These are phyloP conservation scores for Dunckerocampus dactyliophorus DNA, from an alignment of 2,113 vertebrate species.

Conservation along the genomic window DNA sequence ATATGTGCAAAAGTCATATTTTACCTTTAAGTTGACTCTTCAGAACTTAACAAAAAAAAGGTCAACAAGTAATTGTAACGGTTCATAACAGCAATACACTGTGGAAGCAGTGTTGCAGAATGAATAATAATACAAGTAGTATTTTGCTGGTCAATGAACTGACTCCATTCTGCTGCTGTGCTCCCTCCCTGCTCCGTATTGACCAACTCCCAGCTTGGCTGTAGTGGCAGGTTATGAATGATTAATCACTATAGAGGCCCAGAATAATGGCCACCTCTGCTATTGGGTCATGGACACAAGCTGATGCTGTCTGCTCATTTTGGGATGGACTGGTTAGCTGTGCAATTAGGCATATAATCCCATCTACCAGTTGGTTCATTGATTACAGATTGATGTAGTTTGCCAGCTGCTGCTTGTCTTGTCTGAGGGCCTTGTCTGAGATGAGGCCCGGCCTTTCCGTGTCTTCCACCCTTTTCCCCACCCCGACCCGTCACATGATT, in stretches of 20 bases:
- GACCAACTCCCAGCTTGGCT: conserved; percentile 45
- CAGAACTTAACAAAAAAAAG: no score
- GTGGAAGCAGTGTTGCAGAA: no score
- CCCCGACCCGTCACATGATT: conserved; percentile 45
- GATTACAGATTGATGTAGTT: conserved; percentile 74
- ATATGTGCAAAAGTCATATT: no score
- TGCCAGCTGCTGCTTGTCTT: conserved; percentile 75
- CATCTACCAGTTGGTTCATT: conserved; percentile 75
- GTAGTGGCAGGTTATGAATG: conserved; percentile 60
- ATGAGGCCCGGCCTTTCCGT: conserved; percentile 44
- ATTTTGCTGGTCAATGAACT: no score
- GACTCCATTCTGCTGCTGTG: neutral
- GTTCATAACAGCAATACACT: no score
- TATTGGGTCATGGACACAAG: conserved; percentile 67
- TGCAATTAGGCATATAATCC: conserved; percentile 77
- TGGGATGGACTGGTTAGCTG: conserved; percentile 66
- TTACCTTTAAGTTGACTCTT: no score
- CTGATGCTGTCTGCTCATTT: conserved; percentile 71
- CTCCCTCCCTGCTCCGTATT: conserved; percentile 20
- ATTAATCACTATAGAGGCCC: conserved; percentile 53
- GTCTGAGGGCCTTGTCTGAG: conserved; percentile 59
- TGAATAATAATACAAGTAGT: no score
- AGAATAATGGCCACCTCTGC: conserved; percentile 60
- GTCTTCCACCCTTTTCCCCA: conserved; percentile 36
- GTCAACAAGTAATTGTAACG: no score